These are phyloP conservation scores for Geotrupes spiniger DNA, from an alignment of 2,888 invertebrate genomes.

Conservation along the genomic window DNA sequence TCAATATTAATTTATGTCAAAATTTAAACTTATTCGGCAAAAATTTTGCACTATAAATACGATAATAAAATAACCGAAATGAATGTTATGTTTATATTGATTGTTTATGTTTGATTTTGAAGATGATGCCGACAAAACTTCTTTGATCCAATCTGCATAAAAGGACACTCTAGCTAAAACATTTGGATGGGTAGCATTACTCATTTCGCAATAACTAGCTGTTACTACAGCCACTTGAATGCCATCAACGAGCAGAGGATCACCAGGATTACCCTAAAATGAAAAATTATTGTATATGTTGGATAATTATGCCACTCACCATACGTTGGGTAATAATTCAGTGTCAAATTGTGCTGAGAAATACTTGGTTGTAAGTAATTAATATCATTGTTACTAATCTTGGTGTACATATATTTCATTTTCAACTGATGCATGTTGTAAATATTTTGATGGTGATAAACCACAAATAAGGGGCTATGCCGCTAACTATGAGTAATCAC, in stretches of 20 bases:
- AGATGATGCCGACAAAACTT: background rate
- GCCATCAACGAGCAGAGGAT: constrained; percentile 21
- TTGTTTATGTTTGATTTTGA: background rate
- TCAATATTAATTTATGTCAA: too few species aligned
- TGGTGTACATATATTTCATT: too few species aligned
- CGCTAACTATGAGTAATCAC: too few species aligned
- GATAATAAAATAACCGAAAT: background rate
- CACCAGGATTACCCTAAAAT: constrained; percentile 21
- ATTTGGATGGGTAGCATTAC: constrained; percentile 41
- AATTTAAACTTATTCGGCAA: too few species aligned
- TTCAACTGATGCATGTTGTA: too few species aligned
- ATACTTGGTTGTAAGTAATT: too few species aligned
- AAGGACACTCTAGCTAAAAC: constrained; percentile 48
- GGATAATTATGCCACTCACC: too few species aligned
- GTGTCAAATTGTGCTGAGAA: too few species aligned
- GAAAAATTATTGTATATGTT: background rate
- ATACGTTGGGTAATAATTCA: too few species aligned
- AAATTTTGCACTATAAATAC: constrained; percentile 4
- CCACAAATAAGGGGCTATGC: too few species aligned
- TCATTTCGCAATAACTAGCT: constrained; percentile 31
- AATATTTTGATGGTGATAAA: too few species aligned
- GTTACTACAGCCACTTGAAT: constrained; percentile 28
- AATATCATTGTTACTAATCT: too few species aligned
- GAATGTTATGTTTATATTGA: constrained; percentile 1
- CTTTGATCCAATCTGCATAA: constrained; percentile 34